Conservation (phyloP, 35 echinoderm and acorn worm species). For the Ophioderma brevispina region DNA sequence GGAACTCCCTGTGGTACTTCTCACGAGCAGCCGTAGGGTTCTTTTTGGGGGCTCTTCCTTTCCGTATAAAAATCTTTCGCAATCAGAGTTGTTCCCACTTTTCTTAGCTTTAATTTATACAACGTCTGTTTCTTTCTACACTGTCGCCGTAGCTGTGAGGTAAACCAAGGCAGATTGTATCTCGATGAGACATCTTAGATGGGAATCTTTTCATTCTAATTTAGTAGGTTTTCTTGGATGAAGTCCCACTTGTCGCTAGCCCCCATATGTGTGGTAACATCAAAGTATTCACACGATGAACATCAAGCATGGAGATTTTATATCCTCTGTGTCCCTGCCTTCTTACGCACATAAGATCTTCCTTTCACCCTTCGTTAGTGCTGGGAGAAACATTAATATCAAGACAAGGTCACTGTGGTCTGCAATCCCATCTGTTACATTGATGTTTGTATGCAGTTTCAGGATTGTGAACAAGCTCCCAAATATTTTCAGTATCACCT, state of each 20-base stretch:
- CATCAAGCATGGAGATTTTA: not conserved
- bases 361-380: not conserved
- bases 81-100: not conserved
- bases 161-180: slow-evolving; percentile 46
- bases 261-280: not conserved
- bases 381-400: not conserved
- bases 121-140: not conserved
- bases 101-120: slow-evolving; percentile 22
- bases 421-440: not conserved
- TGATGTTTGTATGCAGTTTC: slow-evolving; percentile 12
- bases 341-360: not conserved
- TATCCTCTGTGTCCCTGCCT: not conserved
- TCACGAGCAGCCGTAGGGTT: not conserved
- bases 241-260: slow-evolving; percentile 7
- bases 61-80: not conserved
- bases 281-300: not conserved
- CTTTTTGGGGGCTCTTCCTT: not conserved
- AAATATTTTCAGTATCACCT: too few species aligned
- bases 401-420: not conserved
- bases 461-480: not conserved
- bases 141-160: too few species aligned
- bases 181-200: not conserved
- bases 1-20: not conserved
- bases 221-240: not conserved
- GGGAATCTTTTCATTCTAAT: slow-evolving; percentile 21